Evolutionary conservation across 2,113 vertebrate genomes (phyloP).

Genomic region (Dasypus novemcinctus): DNA sequence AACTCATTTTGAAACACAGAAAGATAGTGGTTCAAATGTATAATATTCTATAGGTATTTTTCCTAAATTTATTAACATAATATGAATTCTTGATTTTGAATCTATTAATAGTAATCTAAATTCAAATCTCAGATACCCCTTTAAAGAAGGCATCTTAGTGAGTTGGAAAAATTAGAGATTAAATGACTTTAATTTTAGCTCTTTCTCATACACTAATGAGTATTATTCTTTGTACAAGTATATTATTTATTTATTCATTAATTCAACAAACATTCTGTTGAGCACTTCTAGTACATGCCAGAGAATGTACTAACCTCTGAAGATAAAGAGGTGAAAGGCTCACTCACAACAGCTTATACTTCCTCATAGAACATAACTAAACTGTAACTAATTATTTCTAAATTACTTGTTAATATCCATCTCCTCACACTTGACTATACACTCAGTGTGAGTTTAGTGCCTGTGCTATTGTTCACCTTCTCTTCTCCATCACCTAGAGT

Average conservation of each 20-base stretch:
- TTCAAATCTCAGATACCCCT: neutral
- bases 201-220: neutral
- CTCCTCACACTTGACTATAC: neutral
- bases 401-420: neutral
- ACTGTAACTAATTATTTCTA: neutral
- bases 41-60: neutral
- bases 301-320: neutral
- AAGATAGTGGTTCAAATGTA: neutral
- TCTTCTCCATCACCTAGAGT: neutral
- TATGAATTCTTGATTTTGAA: neutral
- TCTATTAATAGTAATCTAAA: neutral
- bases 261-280: neutral
- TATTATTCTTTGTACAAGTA: neutral
- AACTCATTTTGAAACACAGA: neutral
- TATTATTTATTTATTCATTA: neutral
- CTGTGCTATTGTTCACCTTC: neutral
- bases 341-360: neutral
- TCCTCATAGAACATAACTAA: neutral
- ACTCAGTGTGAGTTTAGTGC: too few relatives aligned
- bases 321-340: neutral
- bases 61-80: neutral
- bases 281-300: neutral
- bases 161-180: neutral
- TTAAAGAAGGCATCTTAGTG: neutral
- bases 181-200: neutral